These are phyloP conservation scores for Coreoperca whiteheadi DNA, from an alignment of 2,113 vertebrate genomes.

Conservation along the genomic window DNA sequence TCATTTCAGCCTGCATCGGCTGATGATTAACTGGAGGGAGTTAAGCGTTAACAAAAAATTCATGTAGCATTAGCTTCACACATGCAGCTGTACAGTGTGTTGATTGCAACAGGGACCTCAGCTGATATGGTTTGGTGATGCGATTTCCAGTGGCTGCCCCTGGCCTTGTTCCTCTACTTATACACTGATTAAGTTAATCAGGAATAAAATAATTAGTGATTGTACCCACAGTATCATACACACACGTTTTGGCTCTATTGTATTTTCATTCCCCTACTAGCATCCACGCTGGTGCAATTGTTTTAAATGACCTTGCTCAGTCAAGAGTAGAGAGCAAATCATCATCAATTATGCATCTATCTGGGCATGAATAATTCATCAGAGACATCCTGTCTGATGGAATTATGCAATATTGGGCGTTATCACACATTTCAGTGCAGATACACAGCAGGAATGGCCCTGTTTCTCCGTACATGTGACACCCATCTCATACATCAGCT, in stretches of 20 bases:
- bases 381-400: slow-evolving; percentile 34
- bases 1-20: slow-evolving; percentile 1
- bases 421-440: slow-evolving; percentile 30
- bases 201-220: not conserved
- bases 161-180: not conserved
- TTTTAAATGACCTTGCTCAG: slow-evolving; percentile 48
- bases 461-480: not conserved
- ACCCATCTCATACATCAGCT: not conserved
- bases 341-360: slow-evolving; percentile 57
- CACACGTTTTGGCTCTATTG: not conserved
- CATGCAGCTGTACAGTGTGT: slow-evolving; percentile 8
- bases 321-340: slow-evolving; percentile 40
- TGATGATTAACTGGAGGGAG: slow-evolving; percentile 10
- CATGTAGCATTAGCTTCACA: not conserved
- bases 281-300: slow-evolving; percentile 22
- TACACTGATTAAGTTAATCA: not conserved
- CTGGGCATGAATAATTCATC: slow-evolving; percentile 47
- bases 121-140: slow-evolving; percentile 4
- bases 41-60: not conserved
- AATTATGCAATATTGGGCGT: slow-evolving; percentile 41
- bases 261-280: not conserved
- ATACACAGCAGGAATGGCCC: slow-evolving; percentile 1
- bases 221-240: not conserved
- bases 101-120: slow-evolving; percentile 11
- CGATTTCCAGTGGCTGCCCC: not conserved